Conservation (phyloP, 2,797 vertebrate genomes). For the Notamacropus eugenii region DNA sequence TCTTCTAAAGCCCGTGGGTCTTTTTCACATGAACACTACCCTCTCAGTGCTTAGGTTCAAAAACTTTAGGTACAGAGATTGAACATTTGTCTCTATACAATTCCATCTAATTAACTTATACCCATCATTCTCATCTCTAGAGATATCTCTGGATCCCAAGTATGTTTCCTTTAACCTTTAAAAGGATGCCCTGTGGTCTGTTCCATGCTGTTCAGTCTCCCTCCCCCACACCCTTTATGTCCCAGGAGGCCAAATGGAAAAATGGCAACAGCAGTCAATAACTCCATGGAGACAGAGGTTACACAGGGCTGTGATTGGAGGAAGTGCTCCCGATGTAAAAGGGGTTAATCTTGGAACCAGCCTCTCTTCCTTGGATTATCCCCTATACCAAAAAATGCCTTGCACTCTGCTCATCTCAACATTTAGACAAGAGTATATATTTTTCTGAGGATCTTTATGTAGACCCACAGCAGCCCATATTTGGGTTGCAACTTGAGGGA, state of each 20-base stretch:
- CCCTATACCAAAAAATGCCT: neutral
- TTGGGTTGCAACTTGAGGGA: neutral
- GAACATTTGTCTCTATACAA: neutral
- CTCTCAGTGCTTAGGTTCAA: neutral
- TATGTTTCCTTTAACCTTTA: neutral
- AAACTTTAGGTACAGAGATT: neutral
- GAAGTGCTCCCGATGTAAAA: neutral
- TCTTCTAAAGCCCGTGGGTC: neutral
- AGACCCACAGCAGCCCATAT: neutral
- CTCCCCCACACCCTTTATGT: neutral
- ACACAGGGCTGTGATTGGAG: neutral
- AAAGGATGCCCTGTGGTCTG: neutral
- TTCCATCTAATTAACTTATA: neutral
- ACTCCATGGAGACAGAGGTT: neutral
- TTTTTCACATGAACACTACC: neutral
- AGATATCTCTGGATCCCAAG: neutral
- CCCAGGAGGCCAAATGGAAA: constrained; percentile 26
- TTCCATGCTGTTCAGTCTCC: neutral
- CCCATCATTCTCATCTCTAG: neutral
- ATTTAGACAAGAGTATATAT: neutral
- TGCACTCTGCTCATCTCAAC: neutral
- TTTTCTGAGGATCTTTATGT: neutral
- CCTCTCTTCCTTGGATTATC: neutral
- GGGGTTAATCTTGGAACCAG: neutral
- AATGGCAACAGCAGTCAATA: constrained; percentile 6